phyloP scores from a whole-genome alignment of 2,888 invertebrate species.

The Temnothorax unifasciatus region DNA sequence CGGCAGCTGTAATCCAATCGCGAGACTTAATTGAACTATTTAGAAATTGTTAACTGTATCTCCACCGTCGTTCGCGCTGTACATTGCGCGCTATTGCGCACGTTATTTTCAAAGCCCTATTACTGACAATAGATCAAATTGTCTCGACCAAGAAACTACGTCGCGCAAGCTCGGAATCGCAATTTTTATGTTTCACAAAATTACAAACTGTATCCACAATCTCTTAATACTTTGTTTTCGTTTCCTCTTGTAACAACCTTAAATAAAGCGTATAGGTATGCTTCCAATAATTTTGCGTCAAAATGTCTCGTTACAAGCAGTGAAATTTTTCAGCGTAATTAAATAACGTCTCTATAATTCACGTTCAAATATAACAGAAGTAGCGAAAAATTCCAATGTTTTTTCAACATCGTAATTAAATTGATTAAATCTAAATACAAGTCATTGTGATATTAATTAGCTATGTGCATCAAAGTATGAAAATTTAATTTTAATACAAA shows the following conservation, averaged over 20 bases:
- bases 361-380: background rate
- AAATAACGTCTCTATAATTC: background rate
- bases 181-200: constrained; percentile 23
- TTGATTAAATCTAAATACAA: background rate
- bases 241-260: background rate
- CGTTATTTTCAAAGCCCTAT: constrained; percentile 17
- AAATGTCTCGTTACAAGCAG: background rate
- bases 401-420: background rate
- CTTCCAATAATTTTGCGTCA: background rate
- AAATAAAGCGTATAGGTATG: background rate
- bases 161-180: background rate
- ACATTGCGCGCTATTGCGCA: background rate
- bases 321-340: background rate
- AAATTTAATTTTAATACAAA: background rate
- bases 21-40: constrained; percentile 38
- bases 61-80: background rate
- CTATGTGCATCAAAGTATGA: background rate
- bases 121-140: constrained; percentile 22
- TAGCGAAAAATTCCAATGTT: background rate
- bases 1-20: constrained; percentile 14
- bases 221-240: background rate
- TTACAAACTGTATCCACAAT: background rate
- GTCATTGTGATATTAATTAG: background rate
- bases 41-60: constrained; percentile 25
- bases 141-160: background rate